Evolutionary conservation across 2,797 vertebrate species (phyloP).

Genomic region (Sandelia bainsii): DNA sequence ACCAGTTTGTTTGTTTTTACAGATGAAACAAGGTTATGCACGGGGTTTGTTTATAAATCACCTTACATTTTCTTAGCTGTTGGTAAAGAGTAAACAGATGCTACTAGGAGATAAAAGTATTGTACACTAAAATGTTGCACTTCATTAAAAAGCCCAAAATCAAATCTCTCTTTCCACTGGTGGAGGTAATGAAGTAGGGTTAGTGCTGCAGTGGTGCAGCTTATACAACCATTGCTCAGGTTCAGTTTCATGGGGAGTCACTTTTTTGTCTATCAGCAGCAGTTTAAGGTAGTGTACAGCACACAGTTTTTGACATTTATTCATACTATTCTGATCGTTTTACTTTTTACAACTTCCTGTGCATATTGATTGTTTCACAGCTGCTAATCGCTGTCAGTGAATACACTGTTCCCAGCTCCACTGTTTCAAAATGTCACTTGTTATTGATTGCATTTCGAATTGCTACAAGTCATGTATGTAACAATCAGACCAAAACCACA

Average conservation of each 20-base stretch:
- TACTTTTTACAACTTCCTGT: slow-evolving; percentile 34
- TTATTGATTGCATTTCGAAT: slow-evolving; percentile 51
- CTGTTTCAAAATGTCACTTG: slow-evolving; percentile 60
- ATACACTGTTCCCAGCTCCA: slow-evolving; percentile 7
- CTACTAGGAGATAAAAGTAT: slow-evolving; percentile 25
- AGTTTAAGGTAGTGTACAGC: slow-evolving; percentile 13
- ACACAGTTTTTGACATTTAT: slow-evolving; percentile 38
- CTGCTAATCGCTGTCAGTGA: slow-evolving; percentile 28
- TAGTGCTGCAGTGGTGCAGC: slow-evolving; percentile 14
- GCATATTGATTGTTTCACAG: slow-evolving; percentile 48
- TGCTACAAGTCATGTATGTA: slow-evolving; percentile 38
- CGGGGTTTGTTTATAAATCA: slow-evolving; percentile 34
- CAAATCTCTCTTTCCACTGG: slow-evolving; percentile 39
- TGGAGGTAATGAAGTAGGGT: slow-evolving; percentile 37
- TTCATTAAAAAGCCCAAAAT: slow-evolving; percentile 46
- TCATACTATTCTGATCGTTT: slow-evolving; percentile 32
- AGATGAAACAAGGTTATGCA: slow-evolving; percentile 46
- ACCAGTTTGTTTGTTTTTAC: slow-evolving; percentile 23
- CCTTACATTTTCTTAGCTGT: slow-evolving; percentile 18
- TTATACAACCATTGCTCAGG: slow-evolving; percentile 37
- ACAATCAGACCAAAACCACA: slow-evolving; percentile 45
- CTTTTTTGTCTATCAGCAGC: slow-evolving; percentile 41
- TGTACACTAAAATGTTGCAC: slow-evolving; percentile 29
- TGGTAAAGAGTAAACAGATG: slow-evolving; percentile 37
- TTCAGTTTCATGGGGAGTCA: slow-evolving; percentile 53